Evolutionary conservation across 2,888 invertebrate species (phyloP), one percentile per base, ranked within the genome.

Genomic region (Hemicrepidius hirtus): DNA sequence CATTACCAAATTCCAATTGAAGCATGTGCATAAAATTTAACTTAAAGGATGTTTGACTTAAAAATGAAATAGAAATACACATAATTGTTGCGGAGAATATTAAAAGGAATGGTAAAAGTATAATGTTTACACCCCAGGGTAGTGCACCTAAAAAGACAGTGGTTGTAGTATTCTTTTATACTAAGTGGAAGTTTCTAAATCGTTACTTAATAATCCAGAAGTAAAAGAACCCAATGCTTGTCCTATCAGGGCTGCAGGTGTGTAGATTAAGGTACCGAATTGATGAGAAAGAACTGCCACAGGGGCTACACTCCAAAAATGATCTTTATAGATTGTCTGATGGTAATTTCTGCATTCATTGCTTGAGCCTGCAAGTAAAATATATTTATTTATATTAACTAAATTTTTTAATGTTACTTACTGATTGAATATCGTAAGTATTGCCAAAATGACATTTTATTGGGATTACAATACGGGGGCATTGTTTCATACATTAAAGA

Each of bases 401-500:
- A 7, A 24, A 46, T 10, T 24, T n/a, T 21, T 46, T 16, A 32
- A 32, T 32, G 5, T 9, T 37, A 63, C 67, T 68, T 67, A 76
- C 75, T 60, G 12, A 76, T 20, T 32, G 59, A 62, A 62, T 64
- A 66, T 46, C 6, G 41, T 13, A 74, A 40, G 55, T 74, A 76
- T 20, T 63, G 68, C 41, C 53, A 76, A 32, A 32, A 16, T n/a
- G 55, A 35, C 71, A 73, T 68, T 40, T 75, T 73, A n/a, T 37
- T 69, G 4, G 76, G 76, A 68, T 76, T 67, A 67, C 76, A 76
- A 28, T 76, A 20, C 10, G 63, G 49, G 4, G 75, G 73, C 35
- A 75, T 57, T 12, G 63, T 12, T n/a, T 40, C 16, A 66, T 71
- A 73, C 16, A 49, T 64, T 21, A 68, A 12, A 9, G 65, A 41